Base-by-base conservation (phyloP, 2,113 vertebrate species). In the Drymodes brunneopygia region DNA sequence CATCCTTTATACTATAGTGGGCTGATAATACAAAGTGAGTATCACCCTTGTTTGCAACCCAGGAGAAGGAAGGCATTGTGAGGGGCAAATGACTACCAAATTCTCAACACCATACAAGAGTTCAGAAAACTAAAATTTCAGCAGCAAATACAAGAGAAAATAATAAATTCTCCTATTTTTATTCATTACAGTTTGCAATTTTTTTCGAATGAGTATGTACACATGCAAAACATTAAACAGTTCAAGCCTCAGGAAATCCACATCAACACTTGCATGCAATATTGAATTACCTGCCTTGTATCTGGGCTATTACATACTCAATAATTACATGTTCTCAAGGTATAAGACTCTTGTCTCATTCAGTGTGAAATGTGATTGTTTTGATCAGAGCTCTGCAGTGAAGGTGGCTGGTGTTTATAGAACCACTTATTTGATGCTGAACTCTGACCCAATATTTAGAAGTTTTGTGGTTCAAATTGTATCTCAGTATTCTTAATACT, bases 341-440 rank as follows among this genome's bases (percentile, higher is more conserved):
- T 7, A 12, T 28, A 54, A 67, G 58, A 24, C 11, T 36, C 25
- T 57, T 14, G 33, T 47, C 33, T 72, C 44, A 48, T 88, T 51
- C 6, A 45, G 36, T 10, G 23, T 1, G 1, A 77, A 35, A 88
- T 57, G 4, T 0, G 0, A 9, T 48, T 36, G 7, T 53, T 70
- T 82, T 71, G 36, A 45, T 70, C 58, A 8, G 22, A 65, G 12
- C 24, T 92, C 47, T 77, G 35, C 50, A 62, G 64, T 3, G 21
- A 94, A 57, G 25, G 23, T 10, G 13, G 36, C 2, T 65, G 27
- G 10, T 56, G 28, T 65, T 88, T 77, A 40, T 33, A 44, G 65
- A 79, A 62, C 10, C 0, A 2, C 8, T 56, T 36, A 51, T 48
- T 64, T 74, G 42, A 17, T 88, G 57, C 21, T 65, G 29, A 65